A percentile compares a stretch with the other conserved stretches of the same genome.
These are phyloP conservation scores for Himalopsyche japonica DNA, from an alignment of 2,888 invertebrate species.

Conservation along the genomic window DNA sequence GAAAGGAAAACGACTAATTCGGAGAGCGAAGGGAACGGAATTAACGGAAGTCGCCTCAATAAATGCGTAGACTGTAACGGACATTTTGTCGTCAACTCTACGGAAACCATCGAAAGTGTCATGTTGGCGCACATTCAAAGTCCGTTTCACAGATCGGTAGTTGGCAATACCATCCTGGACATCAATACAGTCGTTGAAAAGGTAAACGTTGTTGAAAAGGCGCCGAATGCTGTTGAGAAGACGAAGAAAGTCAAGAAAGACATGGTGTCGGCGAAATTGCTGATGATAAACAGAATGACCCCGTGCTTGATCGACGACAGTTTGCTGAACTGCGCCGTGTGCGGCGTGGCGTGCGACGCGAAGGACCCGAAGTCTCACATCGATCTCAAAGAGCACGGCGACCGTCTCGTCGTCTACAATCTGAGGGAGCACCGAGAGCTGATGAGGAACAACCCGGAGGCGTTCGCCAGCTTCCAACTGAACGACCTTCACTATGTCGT, in stretches of 20 bases:
- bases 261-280: neutral
- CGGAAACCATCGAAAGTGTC: conserved; percentile 15
- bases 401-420: conserved; percentile 27
- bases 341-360: conserved; percentile 14
- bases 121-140: conserved; percentile 20
- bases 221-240: neutral
- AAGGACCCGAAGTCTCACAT: conserved; percentile 15
- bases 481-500: conserved; percentile 27
- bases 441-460: conserved; percentile 27
- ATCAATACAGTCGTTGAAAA: neutral
- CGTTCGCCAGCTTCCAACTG: conserved; percentile 29
- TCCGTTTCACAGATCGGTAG: neutral
- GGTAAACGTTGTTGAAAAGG: neutral
- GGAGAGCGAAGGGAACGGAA: neutral
- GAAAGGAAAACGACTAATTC: neutral
- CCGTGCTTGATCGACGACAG: conserved; percentile 26
- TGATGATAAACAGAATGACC: conserved; percentile 11
- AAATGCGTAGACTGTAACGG: conserved; percentile 31
- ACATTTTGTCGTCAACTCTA: conserved; percentile 5
- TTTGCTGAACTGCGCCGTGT: conserved; percentile 26
- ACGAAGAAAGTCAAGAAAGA: conserved; percentile 10
- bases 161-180: neutral
- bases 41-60: neutral
- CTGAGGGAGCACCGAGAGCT: conserved; percentile 19
- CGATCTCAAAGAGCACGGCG: conserved; percentile 9